Evolutionary conservation across 2,113 vertebrate genomes (phyloP), one percentile per base, ranked within the genome.

Genomic region (Centropristis striata): DNA sequence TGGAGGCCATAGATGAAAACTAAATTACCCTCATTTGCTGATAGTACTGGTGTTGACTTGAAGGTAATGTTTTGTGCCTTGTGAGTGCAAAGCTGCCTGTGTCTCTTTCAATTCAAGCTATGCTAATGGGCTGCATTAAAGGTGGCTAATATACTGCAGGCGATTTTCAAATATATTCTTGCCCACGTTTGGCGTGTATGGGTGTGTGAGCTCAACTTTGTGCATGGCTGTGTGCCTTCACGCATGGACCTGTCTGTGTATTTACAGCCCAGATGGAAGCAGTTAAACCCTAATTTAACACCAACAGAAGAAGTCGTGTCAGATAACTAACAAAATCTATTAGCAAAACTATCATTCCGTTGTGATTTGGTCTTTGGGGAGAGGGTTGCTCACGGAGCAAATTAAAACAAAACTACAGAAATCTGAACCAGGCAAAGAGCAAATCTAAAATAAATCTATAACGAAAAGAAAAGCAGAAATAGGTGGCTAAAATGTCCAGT

Each of bases 271-370:
- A 93, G 75, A 93, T 93, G 93, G 92, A 91, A 93, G 88, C 81
- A 70, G 88, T 93, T 93, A 91, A 88, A 78, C 37, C 64, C 88
- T 88, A 92, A 92, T 93, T 89, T 86, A 93, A 93, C 81, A 85
- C 80, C 86, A 87, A 80, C 85, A 91, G 75, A 79, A 93, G 86
- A 90, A 91, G 85, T 71, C 74, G 81, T 86, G 67, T 92, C 88
- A 89, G 90, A 93, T 91, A 86, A 91, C 89, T 90, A 91, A 92
- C 89, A 86, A 93, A 93, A 92, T 94, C 91, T 88, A 92, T 94
- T 91, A 94, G 90, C 59, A 86, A 87, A 92, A 83, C 86, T 88
- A 90, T 90, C 86, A 91, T 87, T 90, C 88, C 90, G 86, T 86
- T 92, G 92, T 90, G 85, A 78, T 92, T 88, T 41, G 61, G 83